Percentiles rank a stretch among this genome's conserved stretches.
phyloP scores from a whole-genome alignment of 2,113 vertebrate species.

The Ptyas mucosa region DNA sequence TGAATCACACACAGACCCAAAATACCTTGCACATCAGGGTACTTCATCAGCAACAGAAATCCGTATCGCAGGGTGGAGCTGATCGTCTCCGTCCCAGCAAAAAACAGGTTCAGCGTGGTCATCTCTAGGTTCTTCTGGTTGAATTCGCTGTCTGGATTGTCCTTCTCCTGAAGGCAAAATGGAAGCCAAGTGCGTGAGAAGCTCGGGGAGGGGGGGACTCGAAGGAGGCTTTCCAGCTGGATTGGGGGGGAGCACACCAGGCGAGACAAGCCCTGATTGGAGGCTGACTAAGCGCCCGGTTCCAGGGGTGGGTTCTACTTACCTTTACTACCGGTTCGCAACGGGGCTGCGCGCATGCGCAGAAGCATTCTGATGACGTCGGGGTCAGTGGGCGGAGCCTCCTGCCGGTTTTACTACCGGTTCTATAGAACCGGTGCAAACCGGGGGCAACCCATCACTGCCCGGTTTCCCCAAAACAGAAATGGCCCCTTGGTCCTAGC shows the following conservation, averaged over 20 bases:
- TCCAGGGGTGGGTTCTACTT: no score
- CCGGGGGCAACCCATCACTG: no score
- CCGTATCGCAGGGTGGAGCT: conserved; percentile 63
- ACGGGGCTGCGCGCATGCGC: no score
- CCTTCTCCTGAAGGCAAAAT: conserved; percentile 51
- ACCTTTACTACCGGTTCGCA: no score
- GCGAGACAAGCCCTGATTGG: no score
- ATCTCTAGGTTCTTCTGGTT: conserved; percentile 58
- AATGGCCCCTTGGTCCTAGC: background rate
- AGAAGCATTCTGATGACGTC: no score
- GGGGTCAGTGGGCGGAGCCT: no score
- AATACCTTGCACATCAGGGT: conserved; percentile 61
- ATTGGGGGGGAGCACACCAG: background rate
- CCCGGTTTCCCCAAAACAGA: background rate
- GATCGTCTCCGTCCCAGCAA: conserved; percentile 63
- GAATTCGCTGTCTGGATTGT: conserved; percentile 58
- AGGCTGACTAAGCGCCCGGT: background rate
- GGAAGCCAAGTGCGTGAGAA: no score
- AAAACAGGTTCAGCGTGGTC: conserved; percentile 64
- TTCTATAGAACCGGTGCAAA: no score
- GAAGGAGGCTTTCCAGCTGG: background rate
- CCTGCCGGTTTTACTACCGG: no score
- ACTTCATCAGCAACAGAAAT: conserved; percentile 57
- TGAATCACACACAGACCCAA: background rate
- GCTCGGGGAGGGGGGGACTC: background rate